Base-by-base conservation (phyloP, 2,888 invertebrate species). In the Nomada hirtipes region DNA sequence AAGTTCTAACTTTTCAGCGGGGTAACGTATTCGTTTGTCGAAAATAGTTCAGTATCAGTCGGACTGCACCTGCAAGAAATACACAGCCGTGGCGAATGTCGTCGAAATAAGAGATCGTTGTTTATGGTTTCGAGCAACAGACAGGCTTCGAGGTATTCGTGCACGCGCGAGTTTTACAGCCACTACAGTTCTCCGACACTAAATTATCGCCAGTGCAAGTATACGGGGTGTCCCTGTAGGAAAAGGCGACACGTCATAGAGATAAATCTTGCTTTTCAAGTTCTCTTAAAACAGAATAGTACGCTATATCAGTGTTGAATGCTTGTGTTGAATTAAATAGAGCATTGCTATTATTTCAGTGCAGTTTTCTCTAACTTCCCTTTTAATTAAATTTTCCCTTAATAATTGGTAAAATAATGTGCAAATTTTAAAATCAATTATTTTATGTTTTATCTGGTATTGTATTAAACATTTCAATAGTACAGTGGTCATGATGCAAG, bases 61-160 rank as follows among this genome's bases (percentile, higher is more conserved):
- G 29, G 60, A 20, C 15, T 65, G 65, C 65, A 75, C 60, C 75
- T 75, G 77, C n/a, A 67, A 44, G 60, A 53, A 75, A 53, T 36
- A 36, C 65, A 47, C 18, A 36, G 60, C n/a, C 65, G 50, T 60
- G 42, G 75, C 36, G 65, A 36, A 52, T 71, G 69, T 61, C 70
- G 71, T 83, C 64, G 81, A 86, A 86, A 83, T 85, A 85, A 86
- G 83, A 76, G 73, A 65, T 76, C 77, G 80, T 83, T 86, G 83
- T 86, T 86, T 86, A 86, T 76, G 61, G 68, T 78, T 79, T 65
- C 74, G 68, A 68, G 64, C 64, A 65, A 71, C 75, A 70, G 77
- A 82, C 79, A 84, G 75, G 79, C 79, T 82, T 73, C 82, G 82
- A 85, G 82, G 79, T 82, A 73, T 82, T 75, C 52, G 69, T 61